These are phyloP conservation scores for Kuschelorhynchus macadamiae DNA, from an alignment of 2,888 invertebrate species.

Conservation along the genomic window DNA sequence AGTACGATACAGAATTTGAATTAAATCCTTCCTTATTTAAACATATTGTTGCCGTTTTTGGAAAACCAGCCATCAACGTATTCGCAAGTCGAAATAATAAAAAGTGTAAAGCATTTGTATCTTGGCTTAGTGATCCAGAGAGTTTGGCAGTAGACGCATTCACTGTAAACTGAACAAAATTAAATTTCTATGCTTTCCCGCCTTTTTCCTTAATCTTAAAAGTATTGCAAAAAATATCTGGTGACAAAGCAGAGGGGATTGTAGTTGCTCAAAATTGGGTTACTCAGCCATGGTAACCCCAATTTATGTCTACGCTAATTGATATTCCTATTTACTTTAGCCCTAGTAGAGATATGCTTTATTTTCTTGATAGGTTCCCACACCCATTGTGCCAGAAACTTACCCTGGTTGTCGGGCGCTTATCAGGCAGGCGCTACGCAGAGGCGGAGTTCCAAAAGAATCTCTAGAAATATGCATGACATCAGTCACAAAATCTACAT, in stretches of 20 bases:
- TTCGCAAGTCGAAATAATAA: constrained; percentile 23
- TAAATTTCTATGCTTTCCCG: constrained; percentile 29
- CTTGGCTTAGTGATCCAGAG: constrained; percentile 22
- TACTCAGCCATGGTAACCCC: constrained; percentile 34
- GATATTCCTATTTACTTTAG: constrained; percentile 4
- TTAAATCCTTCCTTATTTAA: constrained; percentile 1
- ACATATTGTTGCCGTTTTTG: constrained; percentile 6
- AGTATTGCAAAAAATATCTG: constrained; percentile 23
- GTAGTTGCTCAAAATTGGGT: constrained; percentile 31
- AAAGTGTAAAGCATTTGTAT: constrained; percentile 17
- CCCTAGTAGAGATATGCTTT: constrained; percentile 26
- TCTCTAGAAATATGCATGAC: constrained; percentile 27
- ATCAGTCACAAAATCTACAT: constrained; percentile 11
- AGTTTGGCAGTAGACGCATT: constrained; percentile 24
- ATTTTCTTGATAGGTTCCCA: constrained; percentile 31
- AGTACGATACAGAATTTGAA: not conserved
- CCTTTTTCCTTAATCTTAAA: constrained; percentile 17
- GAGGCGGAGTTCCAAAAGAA: constrained; percentile 17
- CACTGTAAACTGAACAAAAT: constrained; percentile 19
- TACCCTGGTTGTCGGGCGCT: constrained; percentile 43
- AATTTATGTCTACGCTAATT: constrained; percentile 10
- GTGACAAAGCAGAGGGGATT: constrained; percentile 33
- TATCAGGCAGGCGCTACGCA: constrained; percentile 24
- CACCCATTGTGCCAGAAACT: constrained; percentile 48
- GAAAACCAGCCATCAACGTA: constrained; percentile 18